Percentiles rank a stretch among this genome's conserved stretches.
phyloP scores from a whole-genome alignment of 2,113 vertebrate genomes.

The Indri indri region DNA sequence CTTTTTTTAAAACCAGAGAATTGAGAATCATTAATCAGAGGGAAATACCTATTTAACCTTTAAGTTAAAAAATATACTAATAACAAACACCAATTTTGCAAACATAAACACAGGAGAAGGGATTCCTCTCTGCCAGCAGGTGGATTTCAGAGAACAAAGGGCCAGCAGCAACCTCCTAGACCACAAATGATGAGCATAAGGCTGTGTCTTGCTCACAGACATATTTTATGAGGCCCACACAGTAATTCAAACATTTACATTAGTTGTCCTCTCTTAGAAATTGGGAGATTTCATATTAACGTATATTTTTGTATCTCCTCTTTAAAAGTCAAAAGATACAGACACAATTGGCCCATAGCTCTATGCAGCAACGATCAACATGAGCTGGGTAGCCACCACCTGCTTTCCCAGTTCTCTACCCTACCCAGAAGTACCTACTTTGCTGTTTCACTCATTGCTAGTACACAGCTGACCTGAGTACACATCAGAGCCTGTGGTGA shows the following conservation, averaged over 20 bases:
- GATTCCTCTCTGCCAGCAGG: not conserved
- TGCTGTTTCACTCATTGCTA: not conserved
- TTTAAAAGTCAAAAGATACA: not conserved
- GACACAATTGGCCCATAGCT: not conserved
- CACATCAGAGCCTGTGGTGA: not conserved
- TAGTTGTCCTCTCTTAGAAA: not conserved
- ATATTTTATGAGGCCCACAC: not conserved
- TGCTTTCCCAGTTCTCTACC: not conserved
- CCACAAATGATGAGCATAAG: not conserved
- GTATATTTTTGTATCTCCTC: not conserved
- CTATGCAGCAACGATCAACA: no score
- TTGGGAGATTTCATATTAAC: not conserved
- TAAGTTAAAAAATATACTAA: not conserved
- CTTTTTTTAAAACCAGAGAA: not conserved
- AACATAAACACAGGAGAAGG: not conserved
- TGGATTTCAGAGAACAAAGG: not conserved
- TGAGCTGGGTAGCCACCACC: no score
- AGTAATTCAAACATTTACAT: not conserved
- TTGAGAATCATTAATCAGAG: not conserved
- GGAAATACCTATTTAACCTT: not conserved
- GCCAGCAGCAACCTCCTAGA: no score
- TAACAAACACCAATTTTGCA: not conserved
- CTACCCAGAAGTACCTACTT: not conserved
- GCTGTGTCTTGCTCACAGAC: not conserved
- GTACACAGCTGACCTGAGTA: not conserved